Evolutionary conservation across 2,888 invertebrate species (phyloP), one percentile per base, ranked within the genome.

Genomic region (Orthonychiurus folsomi): DNA sequence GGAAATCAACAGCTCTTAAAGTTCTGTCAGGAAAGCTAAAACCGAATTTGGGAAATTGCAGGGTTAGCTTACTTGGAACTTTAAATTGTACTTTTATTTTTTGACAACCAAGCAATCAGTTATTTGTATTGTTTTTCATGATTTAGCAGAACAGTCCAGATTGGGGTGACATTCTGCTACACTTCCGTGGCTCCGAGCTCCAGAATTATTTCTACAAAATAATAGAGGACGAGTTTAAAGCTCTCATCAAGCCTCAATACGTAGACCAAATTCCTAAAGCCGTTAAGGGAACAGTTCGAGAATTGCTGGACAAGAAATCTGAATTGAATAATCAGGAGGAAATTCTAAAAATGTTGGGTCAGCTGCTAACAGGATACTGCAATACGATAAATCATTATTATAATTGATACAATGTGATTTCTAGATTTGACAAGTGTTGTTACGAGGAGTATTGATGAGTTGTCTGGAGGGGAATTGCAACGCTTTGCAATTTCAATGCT

Each of bases 151-250:
- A 93, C 78, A 93, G 96, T 55, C 97, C 97, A 70, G 97, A 99
- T 77, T 99, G 99, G 99, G 91, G 93, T 63, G 96, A 97, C 78
- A 96, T 99, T 76, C 80, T 99, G 66, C 88, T 88, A 55, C 90
- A 99, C 77, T 99, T 99, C 80, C 88, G 99, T 74, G 99, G 99
- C 60, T 96, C 95, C 3, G 99, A 99, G 77, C 81, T 99, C 69
- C 99, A 99, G 78, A 99, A 99, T 78, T 99, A 95, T 78, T 99
- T 99, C 77, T 97, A 95, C 0, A 96, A 96, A 79, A 95, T 99
- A 75, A 80, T 99, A 61, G 99, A 99, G 78, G 97, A 99, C 80
- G 90, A 99, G 77, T 79, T 99, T 55, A 97, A 95, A 77, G 96
- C 97, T 48, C 82, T 99, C 61, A 94, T 99, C 65, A 99, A 99